Percentiles rank a stretch among this genome's conserved stretches.
Conservation (phyloP, 2,113 vertebrate species). For the Zosterops hypoxanthus region DNA sequence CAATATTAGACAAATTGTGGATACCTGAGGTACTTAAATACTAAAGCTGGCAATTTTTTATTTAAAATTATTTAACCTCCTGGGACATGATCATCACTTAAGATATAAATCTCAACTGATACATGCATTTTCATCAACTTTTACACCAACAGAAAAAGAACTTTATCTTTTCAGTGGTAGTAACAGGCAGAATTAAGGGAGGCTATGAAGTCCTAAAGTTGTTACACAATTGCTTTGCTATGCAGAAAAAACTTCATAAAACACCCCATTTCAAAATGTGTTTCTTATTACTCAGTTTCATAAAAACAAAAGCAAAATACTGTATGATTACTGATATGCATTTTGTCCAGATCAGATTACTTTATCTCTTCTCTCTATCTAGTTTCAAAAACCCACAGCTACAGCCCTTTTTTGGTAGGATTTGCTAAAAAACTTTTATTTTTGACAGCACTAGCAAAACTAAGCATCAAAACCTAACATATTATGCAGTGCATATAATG, state of each 20-base stretch:
- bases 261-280: background rate
- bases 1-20: background rate
- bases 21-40: background rate
- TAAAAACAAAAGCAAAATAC: slow-evolving; percentile 14
- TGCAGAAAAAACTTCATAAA: background rate
- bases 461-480: background rate
- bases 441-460: background rate
- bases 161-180: background rate
- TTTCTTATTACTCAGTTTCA: slow-evolving; percentile 21
- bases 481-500: background rate
- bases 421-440: background rate
- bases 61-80: background rate
- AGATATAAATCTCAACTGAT: background rate
- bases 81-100: background rate
- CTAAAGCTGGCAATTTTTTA: background rate
- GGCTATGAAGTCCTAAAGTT: background rate
- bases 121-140: background rate
- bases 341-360: slow-evolving; percentile 16
- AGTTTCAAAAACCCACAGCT: background rate
- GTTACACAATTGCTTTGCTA: slow-evolving; percentile 18
- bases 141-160: background rate
- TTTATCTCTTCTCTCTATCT: background rate
- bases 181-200: background rate
- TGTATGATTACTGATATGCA: background rate
- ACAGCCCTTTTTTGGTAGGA: background rate